Evolutionary conservation across 37 sponge, comb jelly and placozoan species (phyloP), one percentile per base, ranked within the genome.

Genomic region (Ianthella basta): DNA sequence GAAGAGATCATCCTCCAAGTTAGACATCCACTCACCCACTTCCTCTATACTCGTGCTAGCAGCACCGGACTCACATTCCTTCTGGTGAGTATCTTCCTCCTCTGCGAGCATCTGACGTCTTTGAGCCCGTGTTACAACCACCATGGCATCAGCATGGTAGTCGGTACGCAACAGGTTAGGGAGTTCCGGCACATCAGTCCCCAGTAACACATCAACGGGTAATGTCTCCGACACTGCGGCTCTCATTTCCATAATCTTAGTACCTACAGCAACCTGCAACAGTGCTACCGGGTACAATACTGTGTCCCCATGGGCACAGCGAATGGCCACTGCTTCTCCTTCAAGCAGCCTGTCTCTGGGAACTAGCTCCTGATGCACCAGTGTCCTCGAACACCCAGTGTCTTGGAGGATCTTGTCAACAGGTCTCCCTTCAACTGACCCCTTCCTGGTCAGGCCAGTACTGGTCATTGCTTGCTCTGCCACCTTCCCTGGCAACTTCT

Each of bases 291-390:
- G 84, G 37, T 83, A 83, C 25, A 83, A 53, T 27, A 68, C 84
- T 35, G 29, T 27, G 70, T 83, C 84, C 35, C 84, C 56, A 67
- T 83, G 84, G 24, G 84, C 84, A 83, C 84, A 83, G 24, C 56
- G 68, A 50, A 83, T 83, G 34, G 84, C 39, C 18, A 83, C 84
- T 53, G 72, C 84, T 40, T 83, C 70, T 20, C 70, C 54, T 29
- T 33, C 30, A 19, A 83, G 29, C 37, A 83, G 27, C 37, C 55
- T 83, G 24, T 32, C 19, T 41, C 70, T 41, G 40, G 70, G 84
- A 34, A 83, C 84, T 41, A 67, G 70, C 69, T 70, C 54, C 29
- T 83, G 44, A n/a, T 44, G 40, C 25, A 83, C 70, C 15, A 83
- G 38, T 19, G 84, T 68, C 32, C 33, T 36, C 25, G 70, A 83